phyloP scores from a whole-genome alignment of 35 echinoderm and acorn worm species.

The Apostichopus parvimensis region DNA sequence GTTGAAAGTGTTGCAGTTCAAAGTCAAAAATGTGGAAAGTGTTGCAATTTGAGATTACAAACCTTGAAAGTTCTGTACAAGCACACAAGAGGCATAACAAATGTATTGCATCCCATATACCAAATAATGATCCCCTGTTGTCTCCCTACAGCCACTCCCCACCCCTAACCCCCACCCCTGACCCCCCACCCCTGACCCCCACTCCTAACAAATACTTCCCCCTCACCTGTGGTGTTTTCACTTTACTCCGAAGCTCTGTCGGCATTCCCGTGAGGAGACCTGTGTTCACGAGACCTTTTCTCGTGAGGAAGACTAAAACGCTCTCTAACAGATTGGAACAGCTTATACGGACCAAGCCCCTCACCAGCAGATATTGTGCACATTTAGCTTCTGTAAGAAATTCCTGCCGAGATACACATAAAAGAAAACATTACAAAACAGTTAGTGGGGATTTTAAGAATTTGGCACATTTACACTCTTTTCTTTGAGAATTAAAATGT shows the following conservation, averaged over 20 bases:
- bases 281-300: conserved; percentile 91
- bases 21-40: no score
- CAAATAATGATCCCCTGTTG: background rate
- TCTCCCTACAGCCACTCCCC: background rate
- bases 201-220: background rate
- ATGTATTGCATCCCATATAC: background rate
- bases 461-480: no score
- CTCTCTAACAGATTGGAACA: conserved; percentile 67
- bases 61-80: no score
- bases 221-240: conserved; percentile 3
- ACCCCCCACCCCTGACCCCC: background rate
- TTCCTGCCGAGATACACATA: conserved; percentile 56
- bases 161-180: no score
- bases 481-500: no score
- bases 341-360: conserved; percentile 78
- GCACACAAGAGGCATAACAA: no score
- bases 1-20: no score
- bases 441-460: no score
- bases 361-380: conserved; percentile 72
- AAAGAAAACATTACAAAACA: background rate
- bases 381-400: conserved; percentile 81
- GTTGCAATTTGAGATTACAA: no score
- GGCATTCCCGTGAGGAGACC: conserved; percentile 72
- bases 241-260: conserved; percentile 10
- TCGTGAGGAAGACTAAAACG: conserved; percentile 81